Evolutionary conservation across 2,797 vertebrate genomes (phyloP).

Genomic region (Pygocentrus nattereri): DNA sequence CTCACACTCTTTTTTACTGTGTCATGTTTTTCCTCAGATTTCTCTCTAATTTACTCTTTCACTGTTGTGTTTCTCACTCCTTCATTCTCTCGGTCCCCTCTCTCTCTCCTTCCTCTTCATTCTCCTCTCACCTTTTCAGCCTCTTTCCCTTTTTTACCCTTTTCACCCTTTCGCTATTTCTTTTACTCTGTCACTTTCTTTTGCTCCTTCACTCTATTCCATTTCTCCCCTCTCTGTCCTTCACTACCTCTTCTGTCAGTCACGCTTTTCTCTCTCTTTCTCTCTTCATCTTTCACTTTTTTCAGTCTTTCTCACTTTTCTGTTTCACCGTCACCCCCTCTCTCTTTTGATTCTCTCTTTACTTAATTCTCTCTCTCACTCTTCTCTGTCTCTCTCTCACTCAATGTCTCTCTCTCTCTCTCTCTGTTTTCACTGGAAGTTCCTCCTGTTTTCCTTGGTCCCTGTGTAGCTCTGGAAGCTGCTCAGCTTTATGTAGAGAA

Average conservation of each 20-base stretch:
- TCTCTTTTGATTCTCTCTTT: not conserved
- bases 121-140: not conserved
- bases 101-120: no score
- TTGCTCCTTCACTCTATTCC: no score
- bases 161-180: conserved; percentile 44
- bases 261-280: not conserved
- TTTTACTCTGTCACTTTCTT: conserved; percentile 28
- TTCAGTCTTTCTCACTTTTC: conserved; percentile 6
- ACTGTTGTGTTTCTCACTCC: no score
- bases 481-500: conserved; percentile 27
- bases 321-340: no score
- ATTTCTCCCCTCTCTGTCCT: not conserved
- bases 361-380: not conserved
- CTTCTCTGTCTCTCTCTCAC: conserved; percentile 33
- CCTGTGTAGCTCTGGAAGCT: conserved; percentile 21
- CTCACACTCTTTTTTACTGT: no score
- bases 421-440: conserved; percentile 40
- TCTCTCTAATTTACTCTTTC: not conserved
- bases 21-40: not conserved
- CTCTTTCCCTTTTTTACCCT: conserved; percentile 22
- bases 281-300: not conserved
- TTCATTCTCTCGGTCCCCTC: no score
- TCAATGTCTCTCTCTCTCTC: not conserved
- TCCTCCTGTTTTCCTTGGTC: conserved; percentile 49
- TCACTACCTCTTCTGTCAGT: conserved; percentile 13